Evolutionary conservation across 1,140 invertebrate species (phyloP), one percentile per base, ranked within the genome.

Genomic region (Drosophila truncata): DNA sequence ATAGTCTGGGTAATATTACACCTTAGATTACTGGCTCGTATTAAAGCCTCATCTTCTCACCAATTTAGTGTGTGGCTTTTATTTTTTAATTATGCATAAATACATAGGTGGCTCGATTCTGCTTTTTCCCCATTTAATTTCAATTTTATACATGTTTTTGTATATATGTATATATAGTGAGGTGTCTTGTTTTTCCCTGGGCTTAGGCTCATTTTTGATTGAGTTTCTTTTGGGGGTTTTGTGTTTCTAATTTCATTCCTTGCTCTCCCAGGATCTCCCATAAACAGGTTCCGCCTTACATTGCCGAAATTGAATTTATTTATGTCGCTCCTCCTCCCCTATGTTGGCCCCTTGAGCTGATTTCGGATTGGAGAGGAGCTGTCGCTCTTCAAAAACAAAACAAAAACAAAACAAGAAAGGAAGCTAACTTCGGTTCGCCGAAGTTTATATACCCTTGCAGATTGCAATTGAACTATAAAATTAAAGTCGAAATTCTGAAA

Each of bases 231-330:
- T 44, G 4, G n/a, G 35, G 37, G 61, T 49, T 50, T 65, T 44
- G 35, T 18, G 20, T 50, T 42, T 66, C 29, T 70, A 70, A 70
- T 66, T 70, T 52, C 29, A 33, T 41, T 42, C 16, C 13, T 11
- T 16, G n/a, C n/a, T n/a, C n/a, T 10, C 18, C 18, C 54, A 11
- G 27, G 14, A n/a, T n/a, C n/a, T 20, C 18, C 57, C 33, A 33
- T 20, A 50, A 50, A 18, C 44, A 35, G 29, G 41, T 70, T 16
- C 18, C 47, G 42, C 33, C 47, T 14, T 49, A 37, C 25, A 35
- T 59, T 39, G 52, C 35, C 69, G 23, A 71, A 72, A 72, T 72
- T 72, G 42, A 72, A 72, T 72, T 59, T 59, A 71, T 72, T 72
- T 72, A 35, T 71, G 52, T 39, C 14, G 8, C 42, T 9, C 16